Conservation (phyloP, 2,113 vertebrate species). For the Mus pahari region DNA sequence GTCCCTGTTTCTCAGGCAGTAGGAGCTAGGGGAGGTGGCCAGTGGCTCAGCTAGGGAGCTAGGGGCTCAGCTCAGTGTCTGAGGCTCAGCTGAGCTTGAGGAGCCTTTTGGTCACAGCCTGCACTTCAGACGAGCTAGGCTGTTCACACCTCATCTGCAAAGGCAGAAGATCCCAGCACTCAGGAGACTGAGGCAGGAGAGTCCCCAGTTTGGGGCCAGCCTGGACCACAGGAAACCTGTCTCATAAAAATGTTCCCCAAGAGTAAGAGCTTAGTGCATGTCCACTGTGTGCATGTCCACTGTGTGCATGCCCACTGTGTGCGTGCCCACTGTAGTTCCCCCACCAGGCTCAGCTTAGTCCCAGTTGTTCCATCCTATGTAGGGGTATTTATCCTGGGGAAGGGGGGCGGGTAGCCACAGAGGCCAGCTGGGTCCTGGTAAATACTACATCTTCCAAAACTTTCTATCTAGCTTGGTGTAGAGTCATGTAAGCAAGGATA, state of each 20-base stretch:
- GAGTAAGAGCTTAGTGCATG: background rate
- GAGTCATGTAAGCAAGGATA: background rate
- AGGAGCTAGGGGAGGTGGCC: background rate
- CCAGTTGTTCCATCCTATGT: too few species aligned
- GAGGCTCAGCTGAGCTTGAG: too few species aligned
- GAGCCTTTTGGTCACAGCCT: background rate
- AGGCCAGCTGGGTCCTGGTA: background rate
- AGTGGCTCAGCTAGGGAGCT: too few species aligned
- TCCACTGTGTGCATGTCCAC: too few species aligned
- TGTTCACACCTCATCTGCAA: background rate
- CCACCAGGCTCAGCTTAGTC: too few species aligned
- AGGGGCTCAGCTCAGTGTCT: background rate
- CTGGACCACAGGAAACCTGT: background rate
- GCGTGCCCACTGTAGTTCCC: background rate
- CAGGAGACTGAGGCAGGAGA: background rate
- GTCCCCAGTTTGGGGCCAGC: background rate
- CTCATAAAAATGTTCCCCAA: background rate
- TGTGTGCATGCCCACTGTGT: too few species aligned
- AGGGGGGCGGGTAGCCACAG: background rate
- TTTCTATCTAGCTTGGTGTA: background rate
- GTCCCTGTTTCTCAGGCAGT: background rate
- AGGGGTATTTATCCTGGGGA: background rate
- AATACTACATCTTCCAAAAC: background rate
- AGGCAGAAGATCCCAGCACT: background rate
- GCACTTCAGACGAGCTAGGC: background rate